Percentiles rank a stretch among this genome's conserved stretches.
phyloP scores from a whole-genome alignment of 2,888 invertebrate genomes.

The Spilosoma lubricipeda region DNA sequence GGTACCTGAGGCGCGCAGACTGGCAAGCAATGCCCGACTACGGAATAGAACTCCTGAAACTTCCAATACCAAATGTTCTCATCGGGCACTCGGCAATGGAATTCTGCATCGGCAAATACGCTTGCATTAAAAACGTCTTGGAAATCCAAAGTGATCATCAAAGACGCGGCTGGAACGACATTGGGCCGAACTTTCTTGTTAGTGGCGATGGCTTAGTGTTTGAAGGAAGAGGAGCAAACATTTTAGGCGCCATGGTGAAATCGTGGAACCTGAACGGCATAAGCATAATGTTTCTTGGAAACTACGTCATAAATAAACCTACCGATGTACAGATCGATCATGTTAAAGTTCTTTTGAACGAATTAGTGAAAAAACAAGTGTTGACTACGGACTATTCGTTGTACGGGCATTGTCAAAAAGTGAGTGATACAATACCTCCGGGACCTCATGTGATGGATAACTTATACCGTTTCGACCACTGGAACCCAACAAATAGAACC shows the following conservation, averaged over 20 bases:
- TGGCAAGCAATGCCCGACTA: constrained; percentile 76
- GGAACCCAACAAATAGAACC: constrained; percentile 58
- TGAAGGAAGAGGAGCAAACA: constrained; percentile 77
- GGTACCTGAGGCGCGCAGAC: constrained; percentile 77
- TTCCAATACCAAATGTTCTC: constrained; percentile 68
- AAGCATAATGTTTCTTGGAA: constrained; percentile 74
- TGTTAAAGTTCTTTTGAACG: constrained; percentile 61
- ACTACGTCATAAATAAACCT: constrained; percentile 60
- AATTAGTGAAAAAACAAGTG: constrained; percentile 59
- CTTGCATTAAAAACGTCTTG: constrained; percentile 65
- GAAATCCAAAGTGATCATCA: constrained; percentile 67
- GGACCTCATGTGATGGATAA: constrained; percentile 63
- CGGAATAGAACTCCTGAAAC: constrained; percentile 54
- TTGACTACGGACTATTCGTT: constrained; percentile 62
- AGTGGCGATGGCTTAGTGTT: constrained; percentile 72
- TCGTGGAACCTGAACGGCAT: constrained; percentile 67
- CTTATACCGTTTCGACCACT: constrained; percentile 62
- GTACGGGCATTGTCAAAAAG: constrained; percentile 70
- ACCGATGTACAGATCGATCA: constrained; percentile 64
- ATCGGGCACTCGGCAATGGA: constrained; percentile 70
- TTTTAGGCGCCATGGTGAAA: constrained; percentile 66
- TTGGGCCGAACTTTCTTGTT: constrained; percentile 76
- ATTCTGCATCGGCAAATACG: constrained; percentile 60
- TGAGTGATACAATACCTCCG: constrained; percentile 59
- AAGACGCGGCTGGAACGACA: constrained; percentile 63